Evolutionary conservation across 2,113 vertebrate species (phyloP), one percentile per base, ranked within the genome.

Genomic region (Lepidothrix coronata): DNA sequence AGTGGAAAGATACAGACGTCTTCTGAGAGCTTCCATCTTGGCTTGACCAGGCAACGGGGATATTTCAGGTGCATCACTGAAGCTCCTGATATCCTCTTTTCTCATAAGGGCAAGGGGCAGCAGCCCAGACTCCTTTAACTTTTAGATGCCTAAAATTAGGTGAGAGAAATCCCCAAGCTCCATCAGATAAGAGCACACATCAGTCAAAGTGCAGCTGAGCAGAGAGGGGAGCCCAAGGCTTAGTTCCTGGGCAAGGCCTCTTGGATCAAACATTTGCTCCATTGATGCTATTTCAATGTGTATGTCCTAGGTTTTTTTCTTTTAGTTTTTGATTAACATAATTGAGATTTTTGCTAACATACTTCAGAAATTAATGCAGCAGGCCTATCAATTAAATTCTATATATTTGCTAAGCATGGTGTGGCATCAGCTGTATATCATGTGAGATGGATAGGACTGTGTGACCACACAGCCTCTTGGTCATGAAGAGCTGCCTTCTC

Each of bases 361-460:
- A 31, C 49, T 76, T 85, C 44, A 83, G 71, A 91, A 95, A 85
- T 82, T 73, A 76, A 73, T 73, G 58, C 41, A 76, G 54, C 41
- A 54, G 46, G 33, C 18, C 23, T 76, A 33, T 46, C 8, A 39
- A 18, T 65, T 78, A 43, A 61, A 90, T 51, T 65, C 78, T 15
- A 54, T 72, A 49, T 88, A 61, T 88, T 88, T 30, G 4, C 49
- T n/a, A 66, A 63, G 44, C 16, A 12, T 20, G 19, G 14, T 63
- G 44, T 41, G 19, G n/a, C 49, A 79, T 61, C 48, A 75, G 24
- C 39, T 39, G 33, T 35, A 5, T 18, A 30, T 35, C 6, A 2
- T 5, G 9, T 11, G 21, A 1, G 1, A 43, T 1, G 13, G 12
- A 16, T 2, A 4, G 63, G 27, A 58, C 46, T 4, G 15, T n/a